A percentile compares a stretch with the other conserved stretches of the same genome.
Conservation (phyloP, 2,113 vertebrate species). For the Mesitornis unicolor region DNA sequence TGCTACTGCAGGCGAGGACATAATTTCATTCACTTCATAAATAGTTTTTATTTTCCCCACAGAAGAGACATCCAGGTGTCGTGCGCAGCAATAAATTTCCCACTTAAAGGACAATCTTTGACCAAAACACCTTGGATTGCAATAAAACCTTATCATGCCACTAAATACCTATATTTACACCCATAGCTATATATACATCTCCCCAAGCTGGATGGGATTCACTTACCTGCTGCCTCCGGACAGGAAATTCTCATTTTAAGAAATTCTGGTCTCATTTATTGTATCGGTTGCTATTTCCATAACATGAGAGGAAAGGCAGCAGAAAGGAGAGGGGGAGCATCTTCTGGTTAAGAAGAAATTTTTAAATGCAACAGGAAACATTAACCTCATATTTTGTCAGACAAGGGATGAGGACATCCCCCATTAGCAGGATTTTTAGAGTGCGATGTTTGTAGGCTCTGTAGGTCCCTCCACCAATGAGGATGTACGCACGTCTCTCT, state of each 20-base stretch:
- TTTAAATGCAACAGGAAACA: constrained; percentile 22
- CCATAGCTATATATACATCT: background rate
- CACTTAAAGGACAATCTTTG: background rate
- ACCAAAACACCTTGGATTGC: background rate
- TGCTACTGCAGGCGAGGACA: background rate
- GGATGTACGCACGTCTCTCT: background rate
- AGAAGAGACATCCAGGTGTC: background rate
- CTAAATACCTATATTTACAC: constrained; percentile 30
- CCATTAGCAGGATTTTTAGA: background rate
- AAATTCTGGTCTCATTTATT: constrained; percentile 69
- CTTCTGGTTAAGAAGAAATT: constrained; percentile 3
- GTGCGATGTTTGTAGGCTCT: background rate
- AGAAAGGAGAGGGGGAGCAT: background rate
- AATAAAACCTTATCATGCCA: background rate
- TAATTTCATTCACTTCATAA: background rate
- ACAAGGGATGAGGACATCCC: background rate
- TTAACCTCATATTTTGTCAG: constrained; percentile 15
- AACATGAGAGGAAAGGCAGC: constrained; percentile 63
- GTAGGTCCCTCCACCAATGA: background rate
- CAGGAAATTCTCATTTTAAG: constrained; percentile 64
- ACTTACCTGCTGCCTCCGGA: constrained; percentile 69
- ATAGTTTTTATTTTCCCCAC: background rate
- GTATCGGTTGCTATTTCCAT: constrained; percentile 71
- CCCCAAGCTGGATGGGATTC: background rate
- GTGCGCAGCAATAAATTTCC: background rate